Conservation (phyloP, 2,888 invertebrate genomes). For the Scaptomyza caliginosa region DNA sequence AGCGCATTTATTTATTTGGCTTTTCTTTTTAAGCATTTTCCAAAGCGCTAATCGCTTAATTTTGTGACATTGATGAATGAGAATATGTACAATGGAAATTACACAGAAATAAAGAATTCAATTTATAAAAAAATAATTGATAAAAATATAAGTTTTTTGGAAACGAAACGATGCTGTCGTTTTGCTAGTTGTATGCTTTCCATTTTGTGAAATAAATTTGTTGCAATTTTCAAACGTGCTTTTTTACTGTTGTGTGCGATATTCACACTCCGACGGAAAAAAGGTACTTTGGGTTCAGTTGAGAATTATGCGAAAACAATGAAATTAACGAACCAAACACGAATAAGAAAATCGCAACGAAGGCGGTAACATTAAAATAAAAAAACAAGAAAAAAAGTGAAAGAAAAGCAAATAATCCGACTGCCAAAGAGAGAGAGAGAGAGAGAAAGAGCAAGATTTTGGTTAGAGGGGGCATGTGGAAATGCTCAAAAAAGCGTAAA, state of each 20-base stretch:
- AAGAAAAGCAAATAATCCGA: constrained; percentile 38
- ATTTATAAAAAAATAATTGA: neutral
- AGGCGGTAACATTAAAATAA: constrained; percentile 21
- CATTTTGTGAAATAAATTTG: constrained; percentile 1
- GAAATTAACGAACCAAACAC: constrained; percentile 80
- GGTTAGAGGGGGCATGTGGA: constrained; percentile 18
- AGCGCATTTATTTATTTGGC: constrained; percentile 2
- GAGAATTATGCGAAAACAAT: constrained; percentile 75
- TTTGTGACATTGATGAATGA: constrained; percentile 68
- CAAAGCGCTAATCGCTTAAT: constrained; percentile 45
- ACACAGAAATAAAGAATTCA: neutral
- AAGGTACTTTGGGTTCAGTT: constrained; percentile 31
- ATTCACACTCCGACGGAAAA: constrained; percentile 27
- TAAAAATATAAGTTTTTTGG: neutral
- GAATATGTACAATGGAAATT: constrained; percentile 6
- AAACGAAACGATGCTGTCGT: neutral
- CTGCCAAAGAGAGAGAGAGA: neutral
- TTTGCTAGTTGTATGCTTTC: too few relatives aligned
- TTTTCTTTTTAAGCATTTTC: constrained; percentile 1
- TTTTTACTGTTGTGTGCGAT: neutral
- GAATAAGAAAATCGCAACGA: constrained; percentile 61
- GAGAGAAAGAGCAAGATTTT: neutral
- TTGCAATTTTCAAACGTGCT: neutral
- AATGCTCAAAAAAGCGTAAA: constrained; percentile 77
- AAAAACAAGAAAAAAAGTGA: constrained; percentile 14